Conservation (phyloP, 64 coral and sea anemone species). For the Pocillopora verrucosa region DNA sequence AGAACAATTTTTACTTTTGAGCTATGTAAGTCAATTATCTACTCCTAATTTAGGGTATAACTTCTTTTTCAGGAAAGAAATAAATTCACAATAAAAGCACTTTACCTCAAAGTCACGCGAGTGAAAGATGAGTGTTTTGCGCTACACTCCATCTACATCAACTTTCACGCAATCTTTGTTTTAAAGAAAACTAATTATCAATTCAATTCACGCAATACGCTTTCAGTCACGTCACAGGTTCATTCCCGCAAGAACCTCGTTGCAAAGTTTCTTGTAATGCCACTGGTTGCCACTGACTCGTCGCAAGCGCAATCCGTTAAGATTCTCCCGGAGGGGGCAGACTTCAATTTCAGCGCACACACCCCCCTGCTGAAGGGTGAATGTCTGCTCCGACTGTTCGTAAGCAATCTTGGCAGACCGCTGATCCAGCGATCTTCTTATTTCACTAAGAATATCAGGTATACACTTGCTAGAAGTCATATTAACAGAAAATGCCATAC, state of each 20-base stretch:
- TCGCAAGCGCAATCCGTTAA: slow-evolving; percentile 91
- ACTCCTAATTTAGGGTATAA: background rate
- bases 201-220: background rate
- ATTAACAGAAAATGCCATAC: slow-evolving; percentile 82
- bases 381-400: slow-evolving; percentile 80
- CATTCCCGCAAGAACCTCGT: slow-evolving; percentile 88
- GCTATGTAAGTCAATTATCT: background rate
- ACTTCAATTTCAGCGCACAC: slow-evolving; percentile 95
- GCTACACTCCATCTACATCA: background rate
- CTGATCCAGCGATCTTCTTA: slow-evolving; percentile 84
- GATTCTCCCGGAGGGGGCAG: slow-evolving; percentile 60
- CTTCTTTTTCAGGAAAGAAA: background rate
- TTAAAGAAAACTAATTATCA: background rate
- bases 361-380: slow-evolving; percentile 83
- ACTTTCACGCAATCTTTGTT: slow-evolving; percentile 24
- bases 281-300: slow-evolving; percentile 88
- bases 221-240: slow-evolving; percentile 80
- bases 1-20: no score
- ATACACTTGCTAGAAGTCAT: slow-evolving; percentile 92
- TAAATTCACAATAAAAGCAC: background rate
- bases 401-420: slow-evolving; percentile 73
- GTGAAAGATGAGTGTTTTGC: background rate
- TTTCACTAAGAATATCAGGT: slow-evolving; percentile 87
- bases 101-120: background rate
- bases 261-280: slow-evolving; percentile 97